Conservation (phyloP, 1,140 invertebrate genomes). For the Portunus trituberculatus region DNA sequence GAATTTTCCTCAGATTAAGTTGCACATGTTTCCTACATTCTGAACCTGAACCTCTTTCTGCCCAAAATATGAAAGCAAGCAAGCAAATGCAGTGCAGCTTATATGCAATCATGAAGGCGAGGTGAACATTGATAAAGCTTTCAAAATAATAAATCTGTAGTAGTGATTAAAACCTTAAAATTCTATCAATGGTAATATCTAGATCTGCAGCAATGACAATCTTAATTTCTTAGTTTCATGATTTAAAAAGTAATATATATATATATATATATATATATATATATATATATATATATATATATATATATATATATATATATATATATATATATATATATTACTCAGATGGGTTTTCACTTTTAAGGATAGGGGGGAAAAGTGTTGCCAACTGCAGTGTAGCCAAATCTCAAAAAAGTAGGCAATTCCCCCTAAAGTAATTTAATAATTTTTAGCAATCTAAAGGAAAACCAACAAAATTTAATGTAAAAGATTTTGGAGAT, state of each 20-base stretch:
- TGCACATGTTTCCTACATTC: not conserved
- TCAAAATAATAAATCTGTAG: slow-evolving; percentile 57
- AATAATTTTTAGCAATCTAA: not conserved
- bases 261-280: slow-evolving; percentile 54
- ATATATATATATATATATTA: slow-evolving; percentile 57
- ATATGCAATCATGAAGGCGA: slow-evolving; percentile 71
- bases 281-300: slow-evolving; percentile 24
- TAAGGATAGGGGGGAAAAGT: not conserved
- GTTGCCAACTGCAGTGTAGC: not conserved
- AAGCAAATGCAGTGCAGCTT: slow-evolving; percentile 72
- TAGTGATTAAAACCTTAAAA: slow-evolving; percentile 61
- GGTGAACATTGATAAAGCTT: slow-evolving; percentile 71
- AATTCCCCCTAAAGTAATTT: not conserved
- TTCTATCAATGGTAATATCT: slow-evolving; percentile 43
- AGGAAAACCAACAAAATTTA: not conserved
- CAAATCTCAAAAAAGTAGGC: no score
- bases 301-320: slow-evolving; percentile 69
- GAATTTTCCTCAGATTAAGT: slow-evolving; percentile 3
- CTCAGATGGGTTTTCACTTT: slow-evolving; percentile 30
- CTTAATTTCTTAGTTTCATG: slow-evolving; percentile 31
- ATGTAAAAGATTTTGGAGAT: not conserved
- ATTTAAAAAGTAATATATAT: slow-evolving; percentile 24
- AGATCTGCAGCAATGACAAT: slow-evolving; percentile 39
- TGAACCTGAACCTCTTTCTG: slow-evolving; percentile 64
- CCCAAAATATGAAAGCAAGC: slow-evolving; percentile 73